These are phyloP conservation scores for Lepidurus packardi DNA, from an alignment of 1,140 invertebrate species.

Conservation along the genomic window DNA sequence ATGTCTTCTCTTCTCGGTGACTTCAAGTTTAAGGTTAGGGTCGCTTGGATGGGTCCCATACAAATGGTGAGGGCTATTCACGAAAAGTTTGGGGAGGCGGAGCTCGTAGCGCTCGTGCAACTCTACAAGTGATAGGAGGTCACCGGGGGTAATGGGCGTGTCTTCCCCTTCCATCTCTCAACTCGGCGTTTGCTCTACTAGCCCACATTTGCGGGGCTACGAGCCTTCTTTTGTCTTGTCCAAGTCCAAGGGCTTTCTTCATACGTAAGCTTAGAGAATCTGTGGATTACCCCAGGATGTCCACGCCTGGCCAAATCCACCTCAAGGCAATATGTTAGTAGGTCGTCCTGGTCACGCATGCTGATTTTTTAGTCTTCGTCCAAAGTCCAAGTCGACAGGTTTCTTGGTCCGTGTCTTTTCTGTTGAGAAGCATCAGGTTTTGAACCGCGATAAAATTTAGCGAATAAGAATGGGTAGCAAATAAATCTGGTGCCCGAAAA, in stretches of 20 bases:
- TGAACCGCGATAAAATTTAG: background rate
- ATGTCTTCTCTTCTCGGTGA: background rate
- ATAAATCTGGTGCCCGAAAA: background rate
- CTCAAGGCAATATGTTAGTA: background rate
- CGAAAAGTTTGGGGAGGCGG: background rate
- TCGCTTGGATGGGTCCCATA: background rate
- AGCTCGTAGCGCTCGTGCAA: background rate
- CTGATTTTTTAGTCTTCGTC: background rate
- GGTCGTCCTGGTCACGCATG: constrained; percentile 6
- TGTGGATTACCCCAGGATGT: background rate
- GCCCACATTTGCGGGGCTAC: constrained; percentile 1
- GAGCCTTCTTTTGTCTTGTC: background rate
- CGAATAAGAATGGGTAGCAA: background rate
- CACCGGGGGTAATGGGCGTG: constrained; percentile 16
- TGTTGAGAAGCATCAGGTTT: background rate
- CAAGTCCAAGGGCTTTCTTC: background rate
- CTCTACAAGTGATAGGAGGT: constrained; percentile 9
- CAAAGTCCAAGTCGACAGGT: background rate
- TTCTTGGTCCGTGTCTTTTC: background rate
- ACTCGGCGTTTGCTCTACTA: background rate
- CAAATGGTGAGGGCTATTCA: background rate
- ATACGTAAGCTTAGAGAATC: constrained; percentile 1
- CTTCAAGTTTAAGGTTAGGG: background rate
- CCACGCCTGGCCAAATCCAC: background rate
- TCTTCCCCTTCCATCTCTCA: background rate